Evolutionary conservation across 2,888 invertebrate genomes (phyloP), one percentile per base, ranked within the genome.

Genomic region (Ryuthela nishihirai): DNA sequence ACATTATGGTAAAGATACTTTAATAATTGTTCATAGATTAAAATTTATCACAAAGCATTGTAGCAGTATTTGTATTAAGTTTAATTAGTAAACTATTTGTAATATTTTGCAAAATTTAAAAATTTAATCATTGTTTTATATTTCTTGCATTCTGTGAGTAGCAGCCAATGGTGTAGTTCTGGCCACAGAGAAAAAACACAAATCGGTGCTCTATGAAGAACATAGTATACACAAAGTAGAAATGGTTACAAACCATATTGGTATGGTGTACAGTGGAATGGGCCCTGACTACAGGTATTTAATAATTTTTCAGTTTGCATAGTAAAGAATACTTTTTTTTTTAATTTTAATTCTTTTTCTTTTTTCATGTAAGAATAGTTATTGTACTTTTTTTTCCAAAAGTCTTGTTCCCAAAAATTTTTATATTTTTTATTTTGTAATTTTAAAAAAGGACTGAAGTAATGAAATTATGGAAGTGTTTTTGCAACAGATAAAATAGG

Each of bases 151-250:
- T 41, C 23, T 21, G 26, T 3, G 29, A 43, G 38, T 67, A 91
- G 98, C 98, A 7, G 87, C 88, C 26, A 97, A 99, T 82, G 99
- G 99, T 21, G 92, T 99, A 7, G 99, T 99, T 17, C 83, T 99
- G 68, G 99, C 99, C 0, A 97, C 98, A 3, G 99, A 99, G 75
- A 99, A 99, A 75, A 98, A 98, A 74, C 92, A 94, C 78, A 95
- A 95, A 74, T 97, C 97, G 4, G 85, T 93, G 64, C 77, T 99
- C 21, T 93, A 93, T 68, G 98, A 99, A 77, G 97, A 98, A 71
- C 93, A 94, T 72, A 94, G 93, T 70, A 91, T 97, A 7, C 85
- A 88, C 73, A 97, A 99, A 75, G 91, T 99, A 6, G 98, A 98
- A 76, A 88, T 89, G 82, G 84, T 99, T 49, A 92, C 93, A 0